Percentiles rank a stretch among this genome's conserved stretches.
Conservation (phyloP, 2,888 invertebrate genomes). For the Pandemis corylana region DNA sequence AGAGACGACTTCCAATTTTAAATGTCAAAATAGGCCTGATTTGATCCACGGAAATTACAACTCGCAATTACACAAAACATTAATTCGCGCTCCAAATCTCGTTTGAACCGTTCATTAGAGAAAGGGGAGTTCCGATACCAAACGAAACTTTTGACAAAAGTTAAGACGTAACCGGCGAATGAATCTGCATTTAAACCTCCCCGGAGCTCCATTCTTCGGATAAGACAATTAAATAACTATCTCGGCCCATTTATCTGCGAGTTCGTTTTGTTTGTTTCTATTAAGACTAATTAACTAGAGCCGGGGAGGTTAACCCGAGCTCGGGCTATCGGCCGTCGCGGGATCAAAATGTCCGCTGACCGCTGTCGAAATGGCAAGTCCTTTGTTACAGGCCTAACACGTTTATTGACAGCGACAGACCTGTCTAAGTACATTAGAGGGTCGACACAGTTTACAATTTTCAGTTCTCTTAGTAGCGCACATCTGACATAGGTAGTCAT, state of each 20-base stretch:
- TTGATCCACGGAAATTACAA: conserved; percentile 53
- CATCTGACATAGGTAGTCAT: too few relatives aligned
- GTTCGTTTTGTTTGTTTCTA: conserved; percentile 80
- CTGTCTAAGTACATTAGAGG: neutral
- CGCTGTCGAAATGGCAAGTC: conserved; percentile 1
- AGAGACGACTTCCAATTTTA: too few relatives aligned
- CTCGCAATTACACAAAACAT: conserved; percentile 77
- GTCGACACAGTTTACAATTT: neutral
- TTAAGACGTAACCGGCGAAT: conserved; percentile 75
- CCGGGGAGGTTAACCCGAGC: conserved; percentile 77
- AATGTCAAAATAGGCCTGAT: neutral
- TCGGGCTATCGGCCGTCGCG: conserved; percentile 68
- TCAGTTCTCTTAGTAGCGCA: neutral
- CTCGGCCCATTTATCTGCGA: conserved; percentile 77
- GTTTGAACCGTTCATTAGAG: conserved; percentile 76
- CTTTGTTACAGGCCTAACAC: neutral
- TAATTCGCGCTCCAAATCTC: conserved; percentile 71
- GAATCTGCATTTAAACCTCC: conserved; percentile 71
- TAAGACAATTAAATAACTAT: conserved; percentile 82
- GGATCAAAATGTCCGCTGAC: conserved; percentile 44
- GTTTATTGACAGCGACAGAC: neutral
- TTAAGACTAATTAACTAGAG: conserved; percentile 77
- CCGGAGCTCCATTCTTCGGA: conserved; percentile 59
- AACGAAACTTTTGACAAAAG: conserved; percentile 77
- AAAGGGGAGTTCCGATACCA: conserved; percentile 59